Conservation (phyloP, 2,888 invertebrate species). For the Apocheima hispidaria region DNA sequence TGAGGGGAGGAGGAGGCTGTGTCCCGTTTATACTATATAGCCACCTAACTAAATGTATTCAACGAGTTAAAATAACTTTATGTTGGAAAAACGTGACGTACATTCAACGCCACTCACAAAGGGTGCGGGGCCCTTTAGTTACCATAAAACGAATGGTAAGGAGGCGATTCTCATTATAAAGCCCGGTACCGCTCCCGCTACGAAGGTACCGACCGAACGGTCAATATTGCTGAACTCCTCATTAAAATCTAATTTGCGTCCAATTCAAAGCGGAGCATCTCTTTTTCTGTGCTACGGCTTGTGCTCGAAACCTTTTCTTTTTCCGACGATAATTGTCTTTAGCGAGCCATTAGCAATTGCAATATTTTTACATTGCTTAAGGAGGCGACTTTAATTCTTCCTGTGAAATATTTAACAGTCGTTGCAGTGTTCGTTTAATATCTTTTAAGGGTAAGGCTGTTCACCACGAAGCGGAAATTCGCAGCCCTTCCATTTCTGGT, state of each 20-base stretch:
- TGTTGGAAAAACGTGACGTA: constrained; percentile 59
- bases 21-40: constrained; percentile 70
- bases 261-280: constrained; percentile 62
- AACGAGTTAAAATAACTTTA: constrained; percentile 72
- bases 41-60: constrained; percentile 72
- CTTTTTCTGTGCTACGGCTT: constrained; percentile 55
- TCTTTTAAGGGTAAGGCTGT: constrained; percentile 60
- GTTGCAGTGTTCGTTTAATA: constrained; percentile 54
- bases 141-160: constrained; percentile 48
- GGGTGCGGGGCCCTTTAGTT: constrained; percentile 20
- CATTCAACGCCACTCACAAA: constrained; percentile 36
- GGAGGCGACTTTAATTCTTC: constrained; percentile 31
- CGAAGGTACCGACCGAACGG: constrained; percentile 49
- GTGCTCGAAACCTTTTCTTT: constrained; percentile 42
- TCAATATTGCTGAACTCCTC: constrained; percentile 61
- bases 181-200: constrained; percentile 46
- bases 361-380: constrained; percentile 39
- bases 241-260: constrained; percentile 69
- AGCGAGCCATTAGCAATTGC: constrained; percentile 43
- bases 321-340: constrained; percentile 42
- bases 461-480: constrained; percentile 80
- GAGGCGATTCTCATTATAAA: constrained; percentile 53
- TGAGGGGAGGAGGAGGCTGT: constrained; percentile 75
- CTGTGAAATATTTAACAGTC: constrained; percentile 41
- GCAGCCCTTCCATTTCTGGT: constrained; percentile 83